Evolutionary conservation across 2,888 invertebrate genomes (phyloP).

Genomic region (Thyatira batis): DNA sequence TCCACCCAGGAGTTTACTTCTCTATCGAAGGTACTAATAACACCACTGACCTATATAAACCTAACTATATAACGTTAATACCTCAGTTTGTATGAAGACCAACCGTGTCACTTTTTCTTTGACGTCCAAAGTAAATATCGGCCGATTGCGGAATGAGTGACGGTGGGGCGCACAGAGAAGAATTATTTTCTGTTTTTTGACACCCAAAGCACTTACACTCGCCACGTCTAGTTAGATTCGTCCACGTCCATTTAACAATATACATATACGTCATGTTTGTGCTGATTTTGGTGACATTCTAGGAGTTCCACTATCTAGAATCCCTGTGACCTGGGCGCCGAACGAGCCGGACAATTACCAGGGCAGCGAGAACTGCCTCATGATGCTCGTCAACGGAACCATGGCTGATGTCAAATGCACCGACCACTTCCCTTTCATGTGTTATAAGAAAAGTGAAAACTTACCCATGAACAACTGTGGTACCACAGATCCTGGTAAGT

Average conservation of each 20-base stretch:
- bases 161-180: no score
- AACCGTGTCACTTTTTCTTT: no score
- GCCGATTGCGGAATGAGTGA: no score
- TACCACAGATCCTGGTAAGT: conserved; percentile 32
- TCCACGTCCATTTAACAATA: no score
- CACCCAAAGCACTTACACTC: no score
- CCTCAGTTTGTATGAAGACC: no score
- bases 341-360: conserved; percentile 38
- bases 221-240: no score
- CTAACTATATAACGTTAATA: no score
- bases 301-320: conserved; percentile 31
- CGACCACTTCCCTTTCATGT: conserved; percentile 31
- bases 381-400: conserved; percentile 21
- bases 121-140: no score
- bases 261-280: no score
- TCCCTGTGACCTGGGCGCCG: conserved; percentile 31
- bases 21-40: conserved; percentile 42
- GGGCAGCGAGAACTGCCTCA: conserved; percentile 30
- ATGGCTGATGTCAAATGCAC: conserved; percentile 32
- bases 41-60: no score
- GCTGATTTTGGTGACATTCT: not conserved
- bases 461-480: conserved; percentile 29
- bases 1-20: conserved; percentile 39
- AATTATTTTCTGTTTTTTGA: no score
- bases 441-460: conserved; percentile 25